Conservation (phyloP, 1,140 invertebrate species). For the Neuroterus valhalla region DNA sequence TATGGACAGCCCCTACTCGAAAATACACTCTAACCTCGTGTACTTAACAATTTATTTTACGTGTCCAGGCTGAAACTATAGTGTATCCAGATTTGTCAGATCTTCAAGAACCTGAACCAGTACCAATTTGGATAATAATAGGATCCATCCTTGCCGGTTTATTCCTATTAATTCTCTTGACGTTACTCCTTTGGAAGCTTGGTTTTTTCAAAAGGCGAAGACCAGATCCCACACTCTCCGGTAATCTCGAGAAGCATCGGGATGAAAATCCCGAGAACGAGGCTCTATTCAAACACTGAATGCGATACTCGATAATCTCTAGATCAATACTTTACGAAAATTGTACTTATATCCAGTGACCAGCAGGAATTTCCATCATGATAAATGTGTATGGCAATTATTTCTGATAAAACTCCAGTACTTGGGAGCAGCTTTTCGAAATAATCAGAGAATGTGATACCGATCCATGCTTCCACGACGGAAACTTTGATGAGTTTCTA, state of each 20-base stretch:
- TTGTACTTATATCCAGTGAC: constrained; percentile 33
- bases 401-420: constrained; percentile 22
- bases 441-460: constrained; percentile 55
- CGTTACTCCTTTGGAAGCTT: constrained; percentile 87
- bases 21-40: constrained; percentile 23
- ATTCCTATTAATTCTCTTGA: constrained; percentile 84
- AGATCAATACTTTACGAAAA: background rate
- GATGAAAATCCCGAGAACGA: constrained; percentile 78
- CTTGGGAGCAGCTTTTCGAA: constrained; percentile 26
- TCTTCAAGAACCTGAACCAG: constrained; percentile 79
- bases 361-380: constrained; percentile 39
- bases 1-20: too few species aligned
- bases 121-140: constrained; percentile 90
- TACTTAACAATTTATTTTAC: constrained; percentile 48
- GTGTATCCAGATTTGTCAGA: constrained; percentile 86
- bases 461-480: constrained; percentile 33
- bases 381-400: constrained; percentile 21
- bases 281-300: constrained; percentile 69
- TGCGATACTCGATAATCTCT: background rate
- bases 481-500: constrained; percentile 33
- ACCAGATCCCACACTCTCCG: constrained; percentile 87
- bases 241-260: constrained; percentile 86
- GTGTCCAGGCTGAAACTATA: constrained; percentile 84
- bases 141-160: constrained; percentile 86
- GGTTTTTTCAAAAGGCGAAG: constrained; percentile 92